A percentile compares a stretch with the other conserved stretches of the same genome.
Evolutionary conservation across 2,888 invertebrate genomes (phyloP).

Genomic region (Coenonympha arcania): DNA sequence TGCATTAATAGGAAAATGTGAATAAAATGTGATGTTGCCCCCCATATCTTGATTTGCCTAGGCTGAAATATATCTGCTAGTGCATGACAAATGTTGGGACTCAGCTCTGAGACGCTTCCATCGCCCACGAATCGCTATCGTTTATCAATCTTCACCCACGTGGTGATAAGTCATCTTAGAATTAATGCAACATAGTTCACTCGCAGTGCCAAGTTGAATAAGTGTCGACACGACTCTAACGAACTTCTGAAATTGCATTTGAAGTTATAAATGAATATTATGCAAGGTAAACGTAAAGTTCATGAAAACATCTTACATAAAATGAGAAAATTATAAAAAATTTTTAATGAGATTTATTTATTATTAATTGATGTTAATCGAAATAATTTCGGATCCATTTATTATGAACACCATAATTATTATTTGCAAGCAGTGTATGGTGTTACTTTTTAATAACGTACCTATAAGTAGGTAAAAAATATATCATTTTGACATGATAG

Average conservation of each 20-base stretch:
- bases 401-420: too few species aligned
- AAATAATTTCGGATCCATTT: too few species aligned
- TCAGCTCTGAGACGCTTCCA: constrained; percentile 40
- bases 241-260: not conserved
- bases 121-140: constrained; percentile 44
- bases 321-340: too few species aligned
- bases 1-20: not conserved
- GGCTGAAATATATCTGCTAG: constrained; percentile 43
- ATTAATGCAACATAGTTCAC: constrained; percentile 2
- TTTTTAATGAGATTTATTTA: too few species aligned
- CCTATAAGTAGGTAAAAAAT: too few species aligned
- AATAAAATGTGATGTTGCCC: constrained; percentile 10
- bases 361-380: too few species aligned
- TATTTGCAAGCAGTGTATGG: too few species aligned
- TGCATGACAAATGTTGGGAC: constrained; percentile 56
- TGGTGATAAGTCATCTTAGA: constrained; percentile 27
- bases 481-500: too few species aligned
- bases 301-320: too few species aligned
- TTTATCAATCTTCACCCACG: constrained; percentile 49
- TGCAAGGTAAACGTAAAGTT: too few species aligned
- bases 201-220: not conserved
- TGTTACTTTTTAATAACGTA: too few species aligned
- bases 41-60: constrained; percentile 13
- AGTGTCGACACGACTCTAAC: not conserved
- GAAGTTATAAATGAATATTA: too few species aligned